Evolutionary conservation across 2,113 vertebrate genomes (phyloP), one percentile per base, ranked within the genome.

Genomic region (Pterophyllum scalare): DNA sequence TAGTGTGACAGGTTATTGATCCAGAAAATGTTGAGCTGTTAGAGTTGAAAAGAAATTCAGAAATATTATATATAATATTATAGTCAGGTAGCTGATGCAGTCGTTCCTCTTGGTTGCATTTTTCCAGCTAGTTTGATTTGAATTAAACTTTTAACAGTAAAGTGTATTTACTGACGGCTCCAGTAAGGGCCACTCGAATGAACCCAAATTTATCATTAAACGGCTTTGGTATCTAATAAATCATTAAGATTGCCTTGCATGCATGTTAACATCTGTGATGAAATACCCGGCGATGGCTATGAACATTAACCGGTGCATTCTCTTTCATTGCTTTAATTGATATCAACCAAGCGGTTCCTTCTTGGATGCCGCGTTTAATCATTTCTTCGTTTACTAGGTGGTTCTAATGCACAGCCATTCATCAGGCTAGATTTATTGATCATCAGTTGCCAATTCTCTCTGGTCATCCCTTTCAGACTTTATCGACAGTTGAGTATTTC

Each of bases 311-410:
- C 87, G 57, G 82, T 87, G 84, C 80, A 86, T 90, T 85, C 60
- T 78, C 72, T 87, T 67, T 81, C 85, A 59, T 87, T 74, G 54
- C 79, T 87, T 86, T 93, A 94, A 93, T 92, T 93, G 87, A 89
- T 90, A 91, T 91, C 81, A 94, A 89, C 91, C 85, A 88, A 93
- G 86, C 57, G 35, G 62, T 75, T 87, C 83, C 75, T 77, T 75
- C 84, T 82, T 65, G 79, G 82, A 80, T 31, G 52, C 87, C 70
- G 75, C 58, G 70, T 93, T 93, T 90, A 91, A 93, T 94, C 88
- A 92, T 91, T 87, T 85, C 59, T 85, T 76, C 24, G 28, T 90
- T 88, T 82, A 88, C 84, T 31, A 75, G 64, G 43, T 64, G 6
- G 43, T 82, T 61, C 58, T 59, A 83, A 75, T 85, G 67, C 13